Evolutionary conservation across 2,888 invertebrate species (phyloP), one percentile per base, ranked within the genome.

Genomic region (Mesochorus sp.): DNA sequence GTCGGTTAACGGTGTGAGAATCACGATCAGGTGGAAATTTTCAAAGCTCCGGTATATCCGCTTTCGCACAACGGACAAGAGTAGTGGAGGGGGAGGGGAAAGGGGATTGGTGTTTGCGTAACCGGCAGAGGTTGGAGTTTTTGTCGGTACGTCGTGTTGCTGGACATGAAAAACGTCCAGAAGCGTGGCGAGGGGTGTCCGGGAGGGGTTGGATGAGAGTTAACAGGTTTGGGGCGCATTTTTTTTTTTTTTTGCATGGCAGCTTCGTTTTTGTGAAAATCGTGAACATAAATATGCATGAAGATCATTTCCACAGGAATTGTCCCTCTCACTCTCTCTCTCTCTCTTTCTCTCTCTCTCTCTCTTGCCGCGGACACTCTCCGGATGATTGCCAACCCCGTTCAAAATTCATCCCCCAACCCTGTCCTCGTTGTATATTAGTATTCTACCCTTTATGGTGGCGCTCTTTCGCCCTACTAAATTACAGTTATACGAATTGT

Each of bases 211-310:
- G 61, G 61, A 14, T 47, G 57, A 51, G 37, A 42, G 57, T 55
- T 61, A 28, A 39, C 47, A 42, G 34, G 55, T 85, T 88, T 87
- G 85, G 85, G 47, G 28, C 21, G 0, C 14, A 26, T 51, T n/a
- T 39, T 3, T 34, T 26, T 59, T 19, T 61, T 61, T 28, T 8
- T 44, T 19, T 24, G 28, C 34, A 19, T 1, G 87, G 84, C 82
- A 84, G 85, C 81, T 84, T 84, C 81, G 88, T 85, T 88, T 88
- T 88, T 84, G 85, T 85, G 86, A 87, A 88, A 89, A 89, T 72
- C 37, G 85, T 85, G 26, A 28, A 82, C 88, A 88, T 90, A 87
- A 90, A 90, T 90, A 90, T 90, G 89, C 88, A 90, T 90, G 89
- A 88, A 86, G 87, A 88, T 86, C 88, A 89, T 89, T 90, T 89